Percentiles rank a stretch among this genome's conserved stretches.
phyloP scores from a whole-genome alignment of 2,888 invertebrate species.

The Callyntrura sp. region DNA sequence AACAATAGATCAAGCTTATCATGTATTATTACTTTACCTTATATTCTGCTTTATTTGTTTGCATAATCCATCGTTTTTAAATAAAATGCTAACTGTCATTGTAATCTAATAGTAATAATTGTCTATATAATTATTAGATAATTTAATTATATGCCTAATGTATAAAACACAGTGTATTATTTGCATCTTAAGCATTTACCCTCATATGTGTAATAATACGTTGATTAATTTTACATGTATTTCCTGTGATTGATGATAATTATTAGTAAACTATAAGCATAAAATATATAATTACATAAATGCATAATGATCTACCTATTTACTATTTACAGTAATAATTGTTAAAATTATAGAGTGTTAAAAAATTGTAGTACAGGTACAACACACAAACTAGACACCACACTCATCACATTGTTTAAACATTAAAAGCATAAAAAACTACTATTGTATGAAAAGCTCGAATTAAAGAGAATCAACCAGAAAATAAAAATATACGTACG shows the following conservation, averaged over 20 bases:
- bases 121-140: not conserved
- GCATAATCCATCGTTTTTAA: not conserved
- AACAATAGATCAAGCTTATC: not conserved
- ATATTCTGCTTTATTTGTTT: not conserved
- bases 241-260: slow-evolving; percentile 63
- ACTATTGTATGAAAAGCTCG: slow-evolving; percentile 23
- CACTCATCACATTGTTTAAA: slow-evolving; percentile 20
- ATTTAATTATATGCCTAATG: not conserved
- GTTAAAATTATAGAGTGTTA: slow-evolving; percentile 35
- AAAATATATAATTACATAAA: slow-evolving; percentile 11
- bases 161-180: slow-evolving; percentile 34
- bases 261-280: not conserved
- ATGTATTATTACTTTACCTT: not conserved
- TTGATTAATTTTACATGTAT: slow-evolving; percentile 55
- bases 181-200: not conserved
- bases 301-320: not conserved
- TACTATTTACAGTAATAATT: not conserved
- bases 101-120: not conserved
- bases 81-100: not conserved
- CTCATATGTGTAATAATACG: slow-evolving; percentile 32
- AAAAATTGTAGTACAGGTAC: slow-evolving; percentile 30
- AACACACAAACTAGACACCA: not conserved
- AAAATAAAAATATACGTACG: slow-evolving; percentile 46
- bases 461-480: slow-evolving; percentile 37
- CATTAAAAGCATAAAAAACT: not conserved